Evolutionary conservation across 1,140 invertebrate species (phyloP).

Genomic region (Octopus bimaculoides): DNA sequence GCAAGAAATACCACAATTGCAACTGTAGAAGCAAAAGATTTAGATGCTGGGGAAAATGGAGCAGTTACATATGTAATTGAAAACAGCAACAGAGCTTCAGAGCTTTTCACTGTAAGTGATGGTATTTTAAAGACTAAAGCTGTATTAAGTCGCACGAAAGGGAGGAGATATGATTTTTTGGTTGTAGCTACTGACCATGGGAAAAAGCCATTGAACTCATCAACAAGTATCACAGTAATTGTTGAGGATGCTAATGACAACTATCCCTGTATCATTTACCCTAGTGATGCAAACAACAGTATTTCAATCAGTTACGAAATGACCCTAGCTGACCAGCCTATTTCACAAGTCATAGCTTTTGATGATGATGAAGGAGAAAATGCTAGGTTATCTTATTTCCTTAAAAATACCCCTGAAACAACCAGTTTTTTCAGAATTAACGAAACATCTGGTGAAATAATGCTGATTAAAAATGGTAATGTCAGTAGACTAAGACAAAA

Average conservation of each 20-base stretch:
- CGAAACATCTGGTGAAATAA: constrained; percentile 79
- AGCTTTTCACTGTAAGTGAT: constrained; percentile 64
- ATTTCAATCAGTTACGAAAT: constrained; percentile 31
- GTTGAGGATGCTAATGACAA: constrained; percentile 86
- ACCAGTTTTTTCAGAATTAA: constrained; percentile 80
- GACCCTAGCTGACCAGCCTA: constrained; percentile 24
- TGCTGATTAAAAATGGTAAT: constrained; percentile 74
- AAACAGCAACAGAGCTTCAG: constrained; percentile 64
- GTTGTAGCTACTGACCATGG: constrained; percentile 73
- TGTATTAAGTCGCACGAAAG: constrained; percentile 78
- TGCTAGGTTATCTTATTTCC: constrained; percentile 28
- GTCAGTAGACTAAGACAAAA: constrained; percentile 49
- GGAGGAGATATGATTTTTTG: constrained; percentile 73
- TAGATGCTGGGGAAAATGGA: constrained; percentile 82
- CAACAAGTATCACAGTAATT: constrained; percentile 30
- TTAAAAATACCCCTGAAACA: constrained; percentile 48
- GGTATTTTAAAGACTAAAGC: constrained; percentile 65
- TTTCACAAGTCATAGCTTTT: constrained; percentile 32
- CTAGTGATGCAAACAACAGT: constrained; percentile 35
- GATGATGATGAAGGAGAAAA: constrained; percentile 38
- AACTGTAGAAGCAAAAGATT: constrained; percentile 83
- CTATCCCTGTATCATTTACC: constrained; percentile 64
- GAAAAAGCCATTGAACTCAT: constrained; percentile 61
- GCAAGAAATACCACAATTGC: constrained; percentile 71
- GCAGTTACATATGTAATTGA: constrained; percentile 76